phyloP scores from a whole-genome alignment of 1,140 invertebrate genomes.

The Diorhabda sublineata region DNA sequence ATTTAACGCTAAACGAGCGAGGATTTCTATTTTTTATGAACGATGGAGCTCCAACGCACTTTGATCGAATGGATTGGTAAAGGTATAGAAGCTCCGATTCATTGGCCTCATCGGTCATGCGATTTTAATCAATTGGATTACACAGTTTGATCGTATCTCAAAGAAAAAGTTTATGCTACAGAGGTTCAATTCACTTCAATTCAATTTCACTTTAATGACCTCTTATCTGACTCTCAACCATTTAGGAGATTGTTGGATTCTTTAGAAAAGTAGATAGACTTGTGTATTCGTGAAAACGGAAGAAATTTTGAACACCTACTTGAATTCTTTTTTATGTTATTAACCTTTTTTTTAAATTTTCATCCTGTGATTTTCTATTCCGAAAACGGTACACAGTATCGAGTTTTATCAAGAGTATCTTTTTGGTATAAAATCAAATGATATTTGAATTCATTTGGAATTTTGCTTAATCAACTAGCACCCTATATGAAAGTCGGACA shows the following conservation, averaged over 20 bases:
- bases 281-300: slow-evolving; percentile 1
- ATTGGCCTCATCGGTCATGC: background rate
- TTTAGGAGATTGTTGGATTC: no score
- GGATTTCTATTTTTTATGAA: background rate
- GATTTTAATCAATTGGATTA: background rate
- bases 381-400: no score
- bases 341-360: no score
- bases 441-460: no score
- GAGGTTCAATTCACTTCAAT: background rate
- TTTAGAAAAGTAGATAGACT: background rate
- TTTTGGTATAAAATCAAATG: no score
- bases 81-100: background rate
- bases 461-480: no score
- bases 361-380: no score
- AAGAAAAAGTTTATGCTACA: background rate
- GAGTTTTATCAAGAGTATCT: no score
- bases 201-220: background rate
- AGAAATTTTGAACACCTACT: background rate
- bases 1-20: background rate
- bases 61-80: background rate
- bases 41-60: background rate
- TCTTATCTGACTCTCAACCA: background rate
- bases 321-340: background rate
- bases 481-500: no score
- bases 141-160: background rate